phyloP scores from a whole-genome alignment of 2,113 vertebrate species.

The Corythoichthys haematopterus region DNA sequence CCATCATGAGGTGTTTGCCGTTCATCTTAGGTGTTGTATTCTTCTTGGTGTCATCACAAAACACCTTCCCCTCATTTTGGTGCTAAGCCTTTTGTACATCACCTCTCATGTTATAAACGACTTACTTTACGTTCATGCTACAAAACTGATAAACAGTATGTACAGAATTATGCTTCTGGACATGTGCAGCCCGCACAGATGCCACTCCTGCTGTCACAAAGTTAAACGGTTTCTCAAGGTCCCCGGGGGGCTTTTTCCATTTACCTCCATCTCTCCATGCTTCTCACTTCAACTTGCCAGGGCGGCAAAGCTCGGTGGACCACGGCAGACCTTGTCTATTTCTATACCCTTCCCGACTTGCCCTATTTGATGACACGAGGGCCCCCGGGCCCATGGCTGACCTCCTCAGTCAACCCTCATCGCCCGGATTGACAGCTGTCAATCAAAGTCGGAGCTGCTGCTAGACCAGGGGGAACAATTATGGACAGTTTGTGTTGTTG shows the following conservation, averaged over 20 bases:
- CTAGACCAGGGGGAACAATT: slow-evolving; percentile 37
- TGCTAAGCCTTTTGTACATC: not conserved
- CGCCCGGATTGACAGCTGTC: slow-evolving; percentile 54
- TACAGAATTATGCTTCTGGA: slow-evolving; percentile 9
- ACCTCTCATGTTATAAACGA: no score
- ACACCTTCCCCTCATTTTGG: not conserved
- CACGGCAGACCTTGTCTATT: slow-evolving; percentile 50
- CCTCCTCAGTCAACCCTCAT: slow-evolving; percentile 55
- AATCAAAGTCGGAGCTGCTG: slow-evolving; percentile 34
- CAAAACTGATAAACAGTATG: not conserved
- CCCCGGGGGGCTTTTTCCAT: slow-evolving; percentile 13
- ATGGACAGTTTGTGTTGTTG: slow-evolving; percentile 31
- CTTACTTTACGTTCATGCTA: not conserved
- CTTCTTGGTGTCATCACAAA: not conserved
- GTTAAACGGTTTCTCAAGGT: slow-evolving; percentile 19
- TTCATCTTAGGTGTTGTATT: not conserved
- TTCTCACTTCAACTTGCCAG: slow-evolving; percentile 36
- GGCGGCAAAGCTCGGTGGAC: slow-evolving; percentile 38
- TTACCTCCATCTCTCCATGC: slow-evolving; percentile 15
- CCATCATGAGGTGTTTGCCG: slow-evolving; percentile 41
- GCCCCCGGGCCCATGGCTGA: slow-evolving; percentile 41
- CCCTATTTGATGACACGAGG: slow-evolving; percentile 25
- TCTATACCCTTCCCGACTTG: slow-evolving; percentile 29
- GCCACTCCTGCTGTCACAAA: slow-evolving; percentile 12
- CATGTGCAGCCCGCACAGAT: not conserved